Evolutionary conservation across 2,888 invertebrate genomes (phyloP).

Genomic region (Polydrusus tereticollis): DNA sequence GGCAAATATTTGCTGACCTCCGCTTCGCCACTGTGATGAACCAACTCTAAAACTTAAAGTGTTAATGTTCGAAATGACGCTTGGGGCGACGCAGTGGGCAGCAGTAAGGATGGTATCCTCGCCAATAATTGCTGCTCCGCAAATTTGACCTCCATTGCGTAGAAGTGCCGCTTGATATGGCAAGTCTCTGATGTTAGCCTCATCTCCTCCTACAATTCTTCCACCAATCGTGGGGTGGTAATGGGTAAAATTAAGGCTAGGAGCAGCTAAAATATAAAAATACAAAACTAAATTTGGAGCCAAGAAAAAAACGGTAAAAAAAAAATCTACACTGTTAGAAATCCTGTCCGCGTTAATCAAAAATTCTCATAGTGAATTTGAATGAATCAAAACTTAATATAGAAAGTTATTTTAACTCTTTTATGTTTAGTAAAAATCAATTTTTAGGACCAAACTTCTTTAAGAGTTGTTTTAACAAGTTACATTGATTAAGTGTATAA

Average conservation of each 20-base stretch:
- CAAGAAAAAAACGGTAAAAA: too few relatives aligned
- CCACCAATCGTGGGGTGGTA: conserved; percentile 69
- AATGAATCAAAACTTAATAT: too few relatives aligned
- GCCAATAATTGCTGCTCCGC: conserved; percentile 69
- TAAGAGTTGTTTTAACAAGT: too few relatives aligned
- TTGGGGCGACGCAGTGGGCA: conserved; percentile 66
- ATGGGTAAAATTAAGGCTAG: conserved; percentile 10
- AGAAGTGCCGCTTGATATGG: conserved; percentile 69
- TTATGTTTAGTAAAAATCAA: too few relatives aligned
- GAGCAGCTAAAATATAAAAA: conserved; percentile 27
- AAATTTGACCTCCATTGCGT: conserved; percentile 68
- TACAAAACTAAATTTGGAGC: background rate
- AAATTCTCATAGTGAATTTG: too few relatives aligned
- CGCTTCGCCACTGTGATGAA: conserved; percentile 18
- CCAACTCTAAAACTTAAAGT: conserved; percentile 30
- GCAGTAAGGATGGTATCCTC: conserved; percentile 68
- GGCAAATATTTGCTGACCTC: conserved; percentile 24
- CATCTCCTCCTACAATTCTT: conserved; percentile 29
- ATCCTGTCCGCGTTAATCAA: too few relatives aligned
- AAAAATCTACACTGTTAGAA: too few relatives aligned
- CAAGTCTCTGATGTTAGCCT: conserved; percentile 16
- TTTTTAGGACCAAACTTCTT: too few relatives aligned
- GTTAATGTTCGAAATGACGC: conserved; percentile 20
- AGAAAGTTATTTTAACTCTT: too few relatives aligned
- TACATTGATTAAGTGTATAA: too few relatives aligned